Base-by-base conservation (phyloP, 2,888 invertebrate genomes). In the Tuta absoluta region DNA sequence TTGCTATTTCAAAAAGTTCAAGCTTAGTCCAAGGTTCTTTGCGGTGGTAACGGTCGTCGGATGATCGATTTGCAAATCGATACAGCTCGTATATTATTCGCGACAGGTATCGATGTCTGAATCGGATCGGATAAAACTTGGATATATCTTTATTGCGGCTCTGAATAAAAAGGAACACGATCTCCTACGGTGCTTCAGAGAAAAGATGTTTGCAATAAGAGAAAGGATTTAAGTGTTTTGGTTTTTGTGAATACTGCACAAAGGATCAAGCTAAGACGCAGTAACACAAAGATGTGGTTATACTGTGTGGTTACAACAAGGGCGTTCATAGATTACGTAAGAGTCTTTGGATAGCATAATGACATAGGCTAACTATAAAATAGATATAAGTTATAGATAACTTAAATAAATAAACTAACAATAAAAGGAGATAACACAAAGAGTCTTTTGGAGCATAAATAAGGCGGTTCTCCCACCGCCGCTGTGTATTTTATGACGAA, bases 61-160 rank as follows among this genome's bases (percentile, higher is more conserved):
- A 38, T 53, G 71, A 79, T 79, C 74, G 73, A 77, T 80, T 74
- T 75, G 4, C 67, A 75, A 75, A 75, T 73, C 68, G 67, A 63
- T 64, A 48, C 71, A 65, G 56, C 69, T 68, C 71, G 69, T 77
- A 75, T 77, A 75, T 80, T 80, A 80, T 81, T 79, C 76, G 72
- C 66, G 67, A 69, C 68, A 68, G 72, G 72, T 75, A 72, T 75
- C 72, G 72, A 71, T 56, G 65, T 67, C 68, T 68, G 77, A 73
- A 65, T 67, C 68, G 69, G 77, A 73, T 77, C 75, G 65, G 73
- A 77, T 78, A 74, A 71, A 68, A 70, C 48, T 45, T 24, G 63
- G 67, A 65, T 66, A 38, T 67, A 65, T 66, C 64, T 63, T 49
- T 65, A 66, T 66, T 59, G 45, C 14, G n/a, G 23, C 19, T 59